Conservation (phyloP, 2,888 invertebrate species). For the Epistrophe eligans region DNA sequence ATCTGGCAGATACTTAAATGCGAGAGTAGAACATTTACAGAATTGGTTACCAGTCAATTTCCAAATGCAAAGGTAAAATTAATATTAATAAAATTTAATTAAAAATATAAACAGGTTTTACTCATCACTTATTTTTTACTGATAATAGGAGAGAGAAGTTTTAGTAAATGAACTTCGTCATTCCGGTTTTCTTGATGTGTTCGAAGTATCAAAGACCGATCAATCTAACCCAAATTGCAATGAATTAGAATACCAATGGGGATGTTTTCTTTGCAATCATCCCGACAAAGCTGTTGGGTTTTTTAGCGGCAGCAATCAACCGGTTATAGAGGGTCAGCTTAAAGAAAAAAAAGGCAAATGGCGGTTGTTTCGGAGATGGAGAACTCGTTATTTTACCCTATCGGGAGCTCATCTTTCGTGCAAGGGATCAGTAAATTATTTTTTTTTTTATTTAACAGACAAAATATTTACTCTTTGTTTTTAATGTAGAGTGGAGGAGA, state of each 20-base stretch:
- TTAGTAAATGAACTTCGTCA: slow-evolving; percentile 93
- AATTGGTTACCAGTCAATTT: slow-evolving; percentile 96
- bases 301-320: slow-evolving; percentile 91
- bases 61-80: slow-evolving; percentile 91
- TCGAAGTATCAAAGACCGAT: slow-evolving; percentile 89
- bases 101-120: not conserved
- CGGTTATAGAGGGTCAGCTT: slow-evolving; percentile 94
- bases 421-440: slow-evolving; percentile 88
- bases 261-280: slow-evolving; percentile 96
- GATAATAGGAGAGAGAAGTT: slow-evolving; percentile 91
- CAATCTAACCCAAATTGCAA: slow-evolving; percentile 84
- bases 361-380: slow-evolving; percentile 95
- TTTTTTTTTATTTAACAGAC: not conserved
- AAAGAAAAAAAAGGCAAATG: slow-evolving; percentile 97
- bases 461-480: not conserved
- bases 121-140: not conserved
- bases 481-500: slow-evolving; percentile 90
- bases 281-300: slow-evolving; percentile 95
- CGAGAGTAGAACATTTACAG: slow-evolving; percentile 94
- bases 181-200: slow-evolving; percentile 96
- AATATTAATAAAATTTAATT: not conserved
- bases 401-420: slow-evolving; percentile 96
- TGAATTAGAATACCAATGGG: slow-evolving; percentile 88
- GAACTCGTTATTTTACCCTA: slow-evolving; percentile 96
- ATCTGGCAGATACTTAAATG: slow-evolving; percentile 98